Evolutionary conservation across 2,113 vertebrate genomes (phyloP).

Genomic region (Pelecanoides urinatrix): DNA sequence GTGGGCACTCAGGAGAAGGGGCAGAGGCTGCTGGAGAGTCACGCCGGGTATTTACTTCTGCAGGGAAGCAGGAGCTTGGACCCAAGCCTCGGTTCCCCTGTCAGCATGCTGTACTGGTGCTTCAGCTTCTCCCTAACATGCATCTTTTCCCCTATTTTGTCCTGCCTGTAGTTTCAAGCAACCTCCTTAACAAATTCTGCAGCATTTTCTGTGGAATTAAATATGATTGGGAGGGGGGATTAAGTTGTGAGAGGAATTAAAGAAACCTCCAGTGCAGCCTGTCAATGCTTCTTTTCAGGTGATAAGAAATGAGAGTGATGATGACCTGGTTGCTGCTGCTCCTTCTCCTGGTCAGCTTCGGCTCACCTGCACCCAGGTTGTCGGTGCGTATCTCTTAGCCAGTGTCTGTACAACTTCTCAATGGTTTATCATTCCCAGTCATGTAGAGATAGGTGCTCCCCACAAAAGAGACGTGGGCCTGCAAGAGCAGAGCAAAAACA

Average conservation of each 20-base stretch:
- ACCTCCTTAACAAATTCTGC: neutral
- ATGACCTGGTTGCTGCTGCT: slow-evolving; percentile 41
- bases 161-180: neutral
- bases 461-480: neutral
- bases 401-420: neutral
- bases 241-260: neutral
- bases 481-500: neutral
- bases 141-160: neutral
- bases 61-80: neutral
- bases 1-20: neutral
- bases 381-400: slow-evolving; percentile 65
- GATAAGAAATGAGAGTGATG: neutral
- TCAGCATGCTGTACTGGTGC: neutral
- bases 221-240: neutral
- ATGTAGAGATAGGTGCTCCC: neutral
- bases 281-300: slow-evolving; percentile 33
- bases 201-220: neutral
- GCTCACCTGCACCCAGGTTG: slow-evolving; percentile 48
- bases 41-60: neutral
- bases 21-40: neutral
- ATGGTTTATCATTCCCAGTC: neutral
- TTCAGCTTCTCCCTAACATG: neutral
- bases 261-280: neutral
- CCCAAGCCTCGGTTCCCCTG: neutral
- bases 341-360: slow-evolving; percentile 61